phyloP scores from a whole-genome alignment of 1,140 invertebrate species.

The Trichogramma pretiosum region DNA sequence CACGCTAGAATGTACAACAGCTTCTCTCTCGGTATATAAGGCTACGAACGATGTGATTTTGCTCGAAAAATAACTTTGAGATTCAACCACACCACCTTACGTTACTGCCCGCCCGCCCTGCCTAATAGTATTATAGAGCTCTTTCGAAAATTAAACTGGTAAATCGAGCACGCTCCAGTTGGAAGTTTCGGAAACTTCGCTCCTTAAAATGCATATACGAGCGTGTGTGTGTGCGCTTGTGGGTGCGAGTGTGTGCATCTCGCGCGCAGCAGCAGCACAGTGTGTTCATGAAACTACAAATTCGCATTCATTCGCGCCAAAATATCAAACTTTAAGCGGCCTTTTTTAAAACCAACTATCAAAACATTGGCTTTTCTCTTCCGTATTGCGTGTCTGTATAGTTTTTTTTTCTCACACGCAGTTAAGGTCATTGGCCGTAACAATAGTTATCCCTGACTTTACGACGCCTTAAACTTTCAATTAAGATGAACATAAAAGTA shows the following conservation, averaged over 20 bases:
- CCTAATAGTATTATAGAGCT: constrained; percentile 10
- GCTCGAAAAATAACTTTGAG: constrained; percentile 1
- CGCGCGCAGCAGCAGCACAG: too few relatives aligned
- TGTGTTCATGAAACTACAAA: too few relatives aligned
- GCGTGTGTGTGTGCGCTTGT: not conserved
- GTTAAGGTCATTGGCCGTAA: constrained; percentile 20
- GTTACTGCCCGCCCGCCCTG: not conserved
- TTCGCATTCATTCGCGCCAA: too few relatives aligned
- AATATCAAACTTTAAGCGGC: too few relatives aligned
- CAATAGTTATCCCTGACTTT: constrained; percentile 22
- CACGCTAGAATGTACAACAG: not conserved
- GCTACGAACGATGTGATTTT: constrained; percentile 12
- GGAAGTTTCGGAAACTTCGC: too few relatives aligned
- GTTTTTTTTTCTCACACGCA: too few relatives aligned
- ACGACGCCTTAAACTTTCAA: constrained; percentile 34
- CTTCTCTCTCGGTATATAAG: not conserved
- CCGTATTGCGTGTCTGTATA: too few relatives aligned
- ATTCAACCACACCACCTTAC: not conserved
- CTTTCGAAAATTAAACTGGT: constrained; percentile 10
- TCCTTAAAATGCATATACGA: not conserved
- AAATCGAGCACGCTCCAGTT: not conserved
- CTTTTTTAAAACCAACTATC: too few relatives aligned
- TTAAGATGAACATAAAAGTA: constrained; percentile 31
- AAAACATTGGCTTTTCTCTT: too few relatives aligned
- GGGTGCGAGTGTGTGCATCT: too few relatives aligned